Base-by-base conservation (phyloP, 2,888 invertebrate species). In the Notodonta dromedarius region DNA sequence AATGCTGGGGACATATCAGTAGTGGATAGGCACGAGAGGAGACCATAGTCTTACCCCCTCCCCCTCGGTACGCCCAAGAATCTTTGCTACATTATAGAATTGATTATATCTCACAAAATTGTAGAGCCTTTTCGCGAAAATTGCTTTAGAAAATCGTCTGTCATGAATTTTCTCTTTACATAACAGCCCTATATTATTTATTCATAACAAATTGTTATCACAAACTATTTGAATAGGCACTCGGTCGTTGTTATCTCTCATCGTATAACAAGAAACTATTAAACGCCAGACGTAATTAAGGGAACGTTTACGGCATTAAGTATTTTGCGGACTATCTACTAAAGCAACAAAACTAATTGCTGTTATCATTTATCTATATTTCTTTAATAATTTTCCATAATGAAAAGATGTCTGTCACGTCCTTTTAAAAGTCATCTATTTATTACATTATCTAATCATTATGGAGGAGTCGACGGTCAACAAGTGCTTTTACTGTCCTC, bases 161-260 rank as follows among this genome's bases (percentile, higher is more conserved):
- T 35, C 32, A 53, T 35, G 11, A 53, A 53, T 53, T 53, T 52
- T 53, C 35, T 13, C 0, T 50, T 50, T 35, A 8, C 13, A 12
- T 53, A 13, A 32, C 13, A 24, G 35, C 35, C 53, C 35, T 51
- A 9, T 9, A 2, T 11, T 16, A 53, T 53, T 53, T 53, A 53
- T 53, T 35, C 53, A 35, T 16, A 53, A 13, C 16, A 51, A 13
- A 53, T 53, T 35, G 35, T 53, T 53, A 53, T 53, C 53, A 35
- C 35, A 53, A 53, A 53, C 53, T 53, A 53, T 53, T 53, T 32
- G 6, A 53, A 53, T 50, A 16, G 50, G 12, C 16, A 7, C 50
- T 16, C 16, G 11, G 16, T 11, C 4, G 16, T 16, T 50, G 16
- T 14, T 50, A 16, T 50, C 12, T 46, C 13, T 50, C 8, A 14